A percentile compares a stretch with the other conserved stretches of the same genome.
phyloP scores from a whole-genome alignment of 1,140 invertebrate species.

The Eurosta solidaginis region DNA sequence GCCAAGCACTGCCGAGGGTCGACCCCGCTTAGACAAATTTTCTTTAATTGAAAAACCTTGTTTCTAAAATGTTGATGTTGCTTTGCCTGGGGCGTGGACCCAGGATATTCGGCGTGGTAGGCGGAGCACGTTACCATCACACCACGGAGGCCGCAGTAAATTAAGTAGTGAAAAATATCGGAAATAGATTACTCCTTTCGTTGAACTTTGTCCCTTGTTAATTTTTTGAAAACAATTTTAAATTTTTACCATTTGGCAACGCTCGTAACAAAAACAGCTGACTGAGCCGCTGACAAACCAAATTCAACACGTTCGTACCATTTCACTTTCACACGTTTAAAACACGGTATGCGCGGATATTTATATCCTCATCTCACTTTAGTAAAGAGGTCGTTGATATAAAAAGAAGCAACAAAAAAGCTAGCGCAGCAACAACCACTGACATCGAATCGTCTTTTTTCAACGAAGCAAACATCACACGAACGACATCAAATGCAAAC shows the following conservation, averaged over 20 bases:
- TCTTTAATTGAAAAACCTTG: too few relatives aligned
- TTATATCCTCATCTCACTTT: background rate
- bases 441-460: conserved; percentile 25
- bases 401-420: background rate
- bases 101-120: too few relatives aligned
- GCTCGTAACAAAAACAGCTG: background rate
- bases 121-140: too few relatives aligned
- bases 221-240: background rate
- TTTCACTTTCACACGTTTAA: background rate
- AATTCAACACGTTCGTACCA: background rate
- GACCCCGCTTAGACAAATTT: too few relatives aligned
- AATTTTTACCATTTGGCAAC: background rate
- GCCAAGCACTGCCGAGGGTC: too few relatives aligned
- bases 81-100: too few relatives aligned
- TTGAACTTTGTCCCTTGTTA: background rate
- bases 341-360: too few relatives aligned
- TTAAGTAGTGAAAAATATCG: too few relatives aligned
- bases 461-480: background rate
- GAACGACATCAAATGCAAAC: conserved; percentile 7
- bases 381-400: background rate
- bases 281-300: background rate
- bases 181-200: too few relatives aligned
- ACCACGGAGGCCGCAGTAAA: too few relatives aligned
- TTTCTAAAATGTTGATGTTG: too few relatives aligned
- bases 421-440: conserved; percentile 1